Evolutionary conservation across 2,113 vertebrate species (phyloP).

Genomic region (Caracal caracal): DNA sequence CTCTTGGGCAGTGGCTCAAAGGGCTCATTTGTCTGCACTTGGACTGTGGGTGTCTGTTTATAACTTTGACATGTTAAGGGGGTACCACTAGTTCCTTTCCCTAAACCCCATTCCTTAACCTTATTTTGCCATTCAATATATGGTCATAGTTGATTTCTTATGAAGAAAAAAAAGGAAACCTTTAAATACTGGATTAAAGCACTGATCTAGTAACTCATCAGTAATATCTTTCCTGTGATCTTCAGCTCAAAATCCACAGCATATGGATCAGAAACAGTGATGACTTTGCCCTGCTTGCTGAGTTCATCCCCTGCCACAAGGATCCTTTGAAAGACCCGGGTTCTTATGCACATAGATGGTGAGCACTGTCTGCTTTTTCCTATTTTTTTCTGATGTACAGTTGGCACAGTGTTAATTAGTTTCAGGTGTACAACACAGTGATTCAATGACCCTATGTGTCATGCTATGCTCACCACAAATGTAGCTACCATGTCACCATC

Average conservation of each 20-base stretch:
- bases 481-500: background rate
- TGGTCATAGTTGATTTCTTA: background rate
- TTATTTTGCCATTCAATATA: background rate
- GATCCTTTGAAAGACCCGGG: background rate
- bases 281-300: background rate
- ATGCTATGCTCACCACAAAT: background rate
- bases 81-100: background rate
- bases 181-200: background rate
- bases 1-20: background rate
- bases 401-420: background rate
- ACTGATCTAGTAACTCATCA: constrained; percentile 56
- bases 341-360: background rate
- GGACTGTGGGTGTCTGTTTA: too few relatives aligned
- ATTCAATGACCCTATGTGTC: background rate
- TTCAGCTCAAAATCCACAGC: constrained; percentile 82
- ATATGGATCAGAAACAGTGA: constrained; percentile 76
- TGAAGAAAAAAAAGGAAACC: background rate
- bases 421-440: background rate
- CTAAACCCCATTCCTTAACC: background rate
- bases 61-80: background rate
- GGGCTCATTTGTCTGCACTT: background rate
- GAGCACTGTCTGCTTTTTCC: background rate
- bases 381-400: background rate
- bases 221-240: constrained; percentile 69
- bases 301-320: background rate